Evolutionary conservation across 2,113 vertebrate genomes (phyloP).

Genomic region (Bos taurus): ARS-UCD2.0 NC_037331.1:58930501-58931000

Average conservation of each 20-base stretch:
- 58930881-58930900: not conserved
- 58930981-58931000: not conserved
- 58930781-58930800: not conserved
- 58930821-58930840: not conserved
- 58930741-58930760: not conserved
- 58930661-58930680: not conserved
- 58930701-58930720: not conserved
- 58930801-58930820: not conserved
- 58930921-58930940: not conserved
- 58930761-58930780: not conserved
- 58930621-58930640: not conserved
- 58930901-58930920: not conserved
- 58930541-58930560: not conserved
- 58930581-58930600: not conserved
- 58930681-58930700: not conserved
- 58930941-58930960: too few relatives aligned
- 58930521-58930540: not conserved
- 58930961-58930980: not conserved
- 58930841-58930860: not conserved
- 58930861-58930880: not conserved
- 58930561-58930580: not conserved
- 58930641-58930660: not conserved
- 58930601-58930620: not conserved
- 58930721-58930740: not conserved
- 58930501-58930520: not conserved